Percentiles rank a stretch among this genome's conserved stretches.
phyloP scores from a whole-genome alignment of 1,140 invertebrate species.

The Aricia agestis region DNA sequence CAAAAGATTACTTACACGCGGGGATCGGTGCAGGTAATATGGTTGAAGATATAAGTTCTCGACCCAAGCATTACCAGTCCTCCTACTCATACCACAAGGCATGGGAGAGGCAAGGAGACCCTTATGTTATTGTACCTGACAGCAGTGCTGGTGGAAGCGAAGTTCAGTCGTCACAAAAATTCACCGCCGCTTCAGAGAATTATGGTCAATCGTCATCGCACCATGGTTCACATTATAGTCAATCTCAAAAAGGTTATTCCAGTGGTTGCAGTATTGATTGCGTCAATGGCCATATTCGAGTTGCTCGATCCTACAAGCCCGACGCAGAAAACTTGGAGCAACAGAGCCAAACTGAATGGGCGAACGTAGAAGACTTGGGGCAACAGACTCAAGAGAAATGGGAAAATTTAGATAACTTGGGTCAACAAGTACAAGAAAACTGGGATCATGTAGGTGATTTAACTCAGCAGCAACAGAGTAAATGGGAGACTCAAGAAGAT shows the following conservation, averaged over 20 bases:
- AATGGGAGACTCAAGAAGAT: slow-evolving; percentile 30
- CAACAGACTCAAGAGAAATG: slow-evolving; percentile 43
- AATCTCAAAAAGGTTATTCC: slow-evolving; percentile 38
- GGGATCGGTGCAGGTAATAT: slow-evolving; percentile 19
- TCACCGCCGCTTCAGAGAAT: slow-evolving; percentile 39
- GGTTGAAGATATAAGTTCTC: slow-evolving; percentile 38
- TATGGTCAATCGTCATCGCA: slow-evolving; percentile 38
- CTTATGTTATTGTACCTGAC: slow-evolving; percentile 64
- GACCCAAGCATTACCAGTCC: slow-evolving; percentile 71
- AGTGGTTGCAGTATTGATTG: slow-evolving; percentile 37
- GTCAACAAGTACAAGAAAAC: slow-evolving; percentile 23
- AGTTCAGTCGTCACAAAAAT: slow-evolving; percentile 42
- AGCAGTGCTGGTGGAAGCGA: slow-evolving; percentile 27
- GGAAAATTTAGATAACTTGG: slow-evolving; percentile 38
- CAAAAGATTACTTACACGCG: slow-evolving; percentile 7
- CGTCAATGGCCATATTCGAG: slow-evolving; percentile 47
- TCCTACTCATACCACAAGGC: slow-evolving; percentile 73
- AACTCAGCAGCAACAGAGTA: slow-evolving; percentile 35
- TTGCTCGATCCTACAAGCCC: slow-evolving; percentile 41
- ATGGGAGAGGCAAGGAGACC: slow-evolving; percentile 72
- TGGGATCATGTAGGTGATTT: slow-evolving; percentile 18
- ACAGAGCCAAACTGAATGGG: slow-evolving; percentile 40
- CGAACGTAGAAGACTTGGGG: slow-evolving; percentile 49
- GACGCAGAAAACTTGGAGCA: slow-evolving; percentile 39
- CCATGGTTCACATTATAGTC: slow-evolving; percentile 41